phyloP scores from a whole-genome alignment of 92 coral and sea anemone genomes.

The Palythoa grandis region DNA sequence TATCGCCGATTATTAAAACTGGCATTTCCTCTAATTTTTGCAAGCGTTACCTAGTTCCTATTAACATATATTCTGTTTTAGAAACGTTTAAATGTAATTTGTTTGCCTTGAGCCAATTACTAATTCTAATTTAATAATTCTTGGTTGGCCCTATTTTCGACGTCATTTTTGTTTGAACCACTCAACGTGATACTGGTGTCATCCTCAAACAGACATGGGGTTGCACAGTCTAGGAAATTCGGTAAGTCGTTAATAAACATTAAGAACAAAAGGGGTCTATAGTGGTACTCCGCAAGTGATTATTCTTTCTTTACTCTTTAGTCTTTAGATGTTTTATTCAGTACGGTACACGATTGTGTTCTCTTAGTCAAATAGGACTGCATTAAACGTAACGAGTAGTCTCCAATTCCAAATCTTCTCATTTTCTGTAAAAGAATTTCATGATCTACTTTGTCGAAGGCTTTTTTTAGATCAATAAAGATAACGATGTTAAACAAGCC shows the following conservation, averaged over 20 bases:
- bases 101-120: slow-evolving; percentile 9
- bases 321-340: slow-evolving; percentile 21
- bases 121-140: slow-evolving; percentile 9
- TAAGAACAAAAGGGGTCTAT: slow-evolving; percentile 7
- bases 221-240: background rate
- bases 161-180: background rate
- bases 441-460: slow-evolving; percentile 24
- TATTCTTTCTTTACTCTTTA: too few species aligned
- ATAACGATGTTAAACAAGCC: slow-evolving; percentile 37
- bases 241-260: background rate
- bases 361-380: slow-evolving; percentile 27
- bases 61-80: background rate
- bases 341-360: slow-evolving; percentile 20
- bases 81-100: slow-evolving; percentile 21
- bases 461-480: slow-evolving; percentile 24
- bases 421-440: slow-evolving; percentile 9
- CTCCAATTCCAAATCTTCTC: slow-evolving; percentile 16
- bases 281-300: slow-evolving; percentile 19
- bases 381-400: slow-evolving; percentile 12
- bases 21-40: slow-evolving; percentile 21
- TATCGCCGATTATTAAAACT: slow-evolving; percentile 23
- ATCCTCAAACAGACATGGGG: slow-evolving; percentile 20
- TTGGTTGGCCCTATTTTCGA: slow-evolving; percentile 16
- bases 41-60: slow-evolving; percentile 8
- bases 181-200: slow-evolving; percentile 2